Percentiles rank a stretch among this genome's conserved stretches.
These are phyloP conservation scores for Lipophrys pholis DNA, from an alignment of 2,113 vertebrate species.

Conservation along the genomic window DNA sequence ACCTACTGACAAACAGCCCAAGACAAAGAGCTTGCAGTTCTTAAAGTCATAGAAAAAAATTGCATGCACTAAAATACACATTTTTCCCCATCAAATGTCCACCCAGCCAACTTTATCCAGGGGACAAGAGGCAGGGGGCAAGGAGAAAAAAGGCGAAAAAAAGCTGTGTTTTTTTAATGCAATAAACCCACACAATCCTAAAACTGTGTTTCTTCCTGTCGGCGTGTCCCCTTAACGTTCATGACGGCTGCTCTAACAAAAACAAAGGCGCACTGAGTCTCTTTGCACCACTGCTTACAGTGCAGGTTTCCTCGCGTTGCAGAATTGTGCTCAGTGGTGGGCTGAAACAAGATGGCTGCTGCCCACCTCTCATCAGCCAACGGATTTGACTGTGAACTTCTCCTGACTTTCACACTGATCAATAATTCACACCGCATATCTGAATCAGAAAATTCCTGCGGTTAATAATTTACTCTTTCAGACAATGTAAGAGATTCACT, in stretches of 20 bases:
- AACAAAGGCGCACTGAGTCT: not conserved
- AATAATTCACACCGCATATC: constrained; percentile 2
- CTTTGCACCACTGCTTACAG: no score
- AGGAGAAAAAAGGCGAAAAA: no score
- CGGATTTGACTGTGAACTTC: constrained; percentile 2
- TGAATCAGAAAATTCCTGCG: constrained; percentile 8
- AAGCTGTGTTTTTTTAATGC: no score
- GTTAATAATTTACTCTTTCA: constrained; percentile 37
- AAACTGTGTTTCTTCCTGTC: not conserved
- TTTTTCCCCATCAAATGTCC: no score
- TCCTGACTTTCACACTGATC: not conserved
- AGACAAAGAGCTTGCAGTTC: not conserved
- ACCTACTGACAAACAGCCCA: not conserved
- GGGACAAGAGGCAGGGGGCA: no score
- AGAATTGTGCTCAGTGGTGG: not conserved
- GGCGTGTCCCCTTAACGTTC: no score
- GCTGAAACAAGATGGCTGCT: constrained; percentile 46
- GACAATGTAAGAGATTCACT: constrained; percentile 1
- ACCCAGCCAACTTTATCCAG: no score
- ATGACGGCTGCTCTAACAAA: not conserved
- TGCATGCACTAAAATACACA: no score
- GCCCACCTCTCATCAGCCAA: not conserved
- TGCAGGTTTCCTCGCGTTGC: no score
- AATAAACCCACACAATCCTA: no score
- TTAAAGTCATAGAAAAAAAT: no score